Evolutionary conservation across 1,140 invertebrate species (phyloP).

Genomic region (Latrodectus geometricus): DNA sequence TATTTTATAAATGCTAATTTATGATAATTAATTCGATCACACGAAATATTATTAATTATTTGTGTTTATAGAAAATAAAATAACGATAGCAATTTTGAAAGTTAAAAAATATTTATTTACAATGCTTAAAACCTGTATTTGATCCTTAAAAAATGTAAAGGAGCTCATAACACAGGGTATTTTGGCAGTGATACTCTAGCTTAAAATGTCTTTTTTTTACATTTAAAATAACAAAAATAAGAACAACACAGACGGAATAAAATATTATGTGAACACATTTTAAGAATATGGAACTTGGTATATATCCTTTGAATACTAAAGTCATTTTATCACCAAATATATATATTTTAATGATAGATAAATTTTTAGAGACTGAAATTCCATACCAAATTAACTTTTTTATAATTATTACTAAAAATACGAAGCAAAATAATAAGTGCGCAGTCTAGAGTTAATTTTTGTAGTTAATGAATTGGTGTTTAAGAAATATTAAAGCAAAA

Average conservation of each 20-base stretch:
- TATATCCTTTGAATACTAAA: not conserved
- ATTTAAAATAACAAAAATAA: slow-evolving; percentile 24
- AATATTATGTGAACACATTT: not conserved
- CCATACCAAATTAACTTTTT: not conserved
- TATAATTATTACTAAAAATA: not conserved
- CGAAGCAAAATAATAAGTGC: not conserved
- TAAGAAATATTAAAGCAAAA: not conserved
- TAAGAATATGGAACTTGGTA: not conserved
- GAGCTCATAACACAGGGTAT: too few relatives aligned
- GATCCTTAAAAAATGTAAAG: too few relatives aligned
- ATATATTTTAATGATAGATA: not conserved
- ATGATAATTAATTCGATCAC: too few relatives aligned
- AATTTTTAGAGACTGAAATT: not conserved
- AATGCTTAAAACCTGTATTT: too few relatives aligned
- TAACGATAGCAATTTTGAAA: too few relatives aligned
- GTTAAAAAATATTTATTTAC: too few relatives aligned
- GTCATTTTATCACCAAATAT: not conserved
- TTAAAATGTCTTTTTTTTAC: slow-evolving; percentile 15
- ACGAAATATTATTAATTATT: too few relatives aligned
- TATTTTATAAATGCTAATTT: too few relatives aligned
- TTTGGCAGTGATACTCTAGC: slow-evolving; percentile 35
- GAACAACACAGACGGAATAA: not conserved
- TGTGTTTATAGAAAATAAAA: too few relatives aligned
- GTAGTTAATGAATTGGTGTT: not conserved
- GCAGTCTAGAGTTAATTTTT: too few relatives aligned